Percentiles rank a stretch among this genome's conserved stretches.
These are phyloP conservation scores for Tipula confusa DNA, from an alignment of 2,888 invertebrate species.

Conservation along the genomic window DNA sequence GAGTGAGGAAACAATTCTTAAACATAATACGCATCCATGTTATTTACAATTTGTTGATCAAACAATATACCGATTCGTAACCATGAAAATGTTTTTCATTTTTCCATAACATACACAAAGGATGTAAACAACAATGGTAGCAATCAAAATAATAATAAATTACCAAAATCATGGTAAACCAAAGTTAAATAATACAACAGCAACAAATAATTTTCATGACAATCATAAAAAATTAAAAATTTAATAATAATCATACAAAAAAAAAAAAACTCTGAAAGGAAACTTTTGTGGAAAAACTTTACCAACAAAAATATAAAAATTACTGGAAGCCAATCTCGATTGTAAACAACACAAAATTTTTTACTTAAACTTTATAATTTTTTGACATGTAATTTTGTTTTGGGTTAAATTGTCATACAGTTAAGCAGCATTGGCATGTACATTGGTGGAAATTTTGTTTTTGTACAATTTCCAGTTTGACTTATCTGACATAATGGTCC, in stretches of 20 bases:
- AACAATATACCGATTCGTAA: not conserved
- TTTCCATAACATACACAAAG: not conserved
- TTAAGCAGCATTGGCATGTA: not conserved
- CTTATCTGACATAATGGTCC: too few relatives aligned
- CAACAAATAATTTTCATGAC: not conserved
- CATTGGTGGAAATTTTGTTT: not conserved
- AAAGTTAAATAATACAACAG: not conserved
- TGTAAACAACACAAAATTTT: not conserved
- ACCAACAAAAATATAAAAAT: not conserved
- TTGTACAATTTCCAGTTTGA: not conserved
- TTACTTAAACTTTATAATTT: not conserved
- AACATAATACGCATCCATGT: not conserved
- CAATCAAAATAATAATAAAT: not conserved
- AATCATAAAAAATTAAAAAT: not conserved
- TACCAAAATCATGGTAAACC: constrained; percentile 14
- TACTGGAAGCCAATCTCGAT: not conserved
- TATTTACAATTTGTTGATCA: not conserved
- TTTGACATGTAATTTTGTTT: not conserved
- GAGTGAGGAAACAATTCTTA: not conserved
- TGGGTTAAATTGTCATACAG: not conserved
- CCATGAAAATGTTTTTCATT: not conserved
- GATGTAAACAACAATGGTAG: not conserved
- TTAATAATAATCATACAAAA: not conserved
- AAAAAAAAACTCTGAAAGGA: not conserved
- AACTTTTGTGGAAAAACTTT: not conserved